These are phyloP conservation scores for Drosophila kambysellisi DNA, from an alignment of 2,888 invertebrate genomes.

Conservation along the genomic window DNA sequence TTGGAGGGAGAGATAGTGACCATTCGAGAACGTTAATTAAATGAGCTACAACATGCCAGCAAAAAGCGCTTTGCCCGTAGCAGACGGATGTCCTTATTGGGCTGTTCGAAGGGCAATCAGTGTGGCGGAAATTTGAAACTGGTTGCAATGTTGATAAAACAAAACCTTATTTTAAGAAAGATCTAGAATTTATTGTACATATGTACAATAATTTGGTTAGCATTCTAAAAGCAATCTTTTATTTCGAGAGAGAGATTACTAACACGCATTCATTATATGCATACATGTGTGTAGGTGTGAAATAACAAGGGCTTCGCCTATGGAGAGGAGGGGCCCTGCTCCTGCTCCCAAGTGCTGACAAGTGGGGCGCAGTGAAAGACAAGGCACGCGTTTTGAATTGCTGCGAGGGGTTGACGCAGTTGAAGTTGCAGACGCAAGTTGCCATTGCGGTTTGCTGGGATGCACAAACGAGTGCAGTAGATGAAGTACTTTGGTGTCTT, in stretches of 20 bases:
- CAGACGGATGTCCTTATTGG: slow-evolving; percentile 51
- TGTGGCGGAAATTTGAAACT: slow-evolving; percentile 8
- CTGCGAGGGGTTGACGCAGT: slow-evolving; percentile 31
- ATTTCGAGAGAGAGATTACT: neutral
- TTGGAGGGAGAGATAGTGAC: slow-evolving; percentile 14
- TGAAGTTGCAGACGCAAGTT: slow-evolving; percentile 42
- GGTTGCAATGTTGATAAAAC: neutral
- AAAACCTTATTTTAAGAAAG: neutral
- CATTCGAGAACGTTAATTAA: slow-evolving; percentile 43
- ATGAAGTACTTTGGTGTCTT: slow-evolving; percentile 51
- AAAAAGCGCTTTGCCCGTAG: slow-evolving; percentile 25
- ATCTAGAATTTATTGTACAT: too few species aligned
- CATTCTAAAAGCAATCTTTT: neutral
- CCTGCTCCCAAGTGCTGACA: slow-evolving; percentile 35
- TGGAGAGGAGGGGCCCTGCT: neutral
- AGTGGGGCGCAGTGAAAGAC: slow-evolving; percentile 53
- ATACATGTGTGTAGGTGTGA: slow-evolving; percentile 41
- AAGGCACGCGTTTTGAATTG: slow-evolving; percentile 56
- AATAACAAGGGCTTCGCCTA: slow-evolving; percentile 43
- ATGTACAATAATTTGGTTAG: neutral
- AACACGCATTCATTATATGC: neutral
- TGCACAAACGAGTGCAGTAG: slow-evolving; percentile 8
- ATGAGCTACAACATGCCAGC: slow-evolving; percentile 25
- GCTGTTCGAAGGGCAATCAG: slow-evolving; percentile 11
- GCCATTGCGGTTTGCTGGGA: slow-evolving; percentile 28